Base-by-base conservation (phyloP, 1,140 invertebrate species). In the Platyura marginata region DNA sequence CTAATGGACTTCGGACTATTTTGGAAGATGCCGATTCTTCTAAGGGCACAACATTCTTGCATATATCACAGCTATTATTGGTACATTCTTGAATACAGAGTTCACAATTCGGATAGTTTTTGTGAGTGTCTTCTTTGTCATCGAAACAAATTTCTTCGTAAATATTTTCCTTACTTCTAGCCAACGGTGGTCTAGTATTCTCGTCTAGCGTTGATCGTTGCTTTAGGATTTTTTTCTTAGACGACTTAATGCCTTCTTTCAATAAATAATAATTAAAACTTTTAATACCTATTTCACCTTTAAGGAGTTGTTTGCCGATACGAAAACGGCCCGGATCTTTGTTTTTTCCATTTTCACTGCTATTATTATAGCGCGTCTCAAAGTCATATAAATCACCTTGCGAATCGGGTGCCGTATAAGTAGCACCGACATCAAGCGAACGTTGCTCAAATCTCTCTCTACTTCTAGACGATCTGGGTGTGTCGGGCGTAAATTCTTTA, bases 211-310 rank as follows among this genome's bases (percentile, higher is more conserved):
- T 10, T 18, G 36, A 40, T 23, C 33, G 25, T 35, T 20, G 4
- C 36, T 35, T 36, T 34, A 34, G n/a, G 21, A 19, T 37, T 15
- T 18, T 16, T 44, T 23, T 20, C 29, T 9, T 29, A 2, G 21
- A 18, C n/a, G 21, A 56, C 44, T 61, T 61, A 8, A 61, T 29
- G 13, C 59, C 58, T 46, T 61, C 59, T 41, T 61, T 61, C 0
- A 61, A 47, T 19, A 61, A 42, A 46, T 61, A 61, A 41, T 61
- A 61, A 43, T 61, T 61, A 48, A 61, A 61, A 49, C 59, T 61
- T 47, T 61, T 61, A 18, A 61, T 61, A 32, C 59, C 59, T 22
- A 61, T 61, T 47, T 61, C 59, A 5, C 59, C 59, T 21, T 49
- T 51, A 13, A 61, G 40, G 16, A 61, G 56, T 5, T 54, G 54